These are phyloP conservation scores for Dromococcyx pavoninus DNA, from an alignment of 2,797 vertebrate genomes.

Conservation along the genomic window DNA sequence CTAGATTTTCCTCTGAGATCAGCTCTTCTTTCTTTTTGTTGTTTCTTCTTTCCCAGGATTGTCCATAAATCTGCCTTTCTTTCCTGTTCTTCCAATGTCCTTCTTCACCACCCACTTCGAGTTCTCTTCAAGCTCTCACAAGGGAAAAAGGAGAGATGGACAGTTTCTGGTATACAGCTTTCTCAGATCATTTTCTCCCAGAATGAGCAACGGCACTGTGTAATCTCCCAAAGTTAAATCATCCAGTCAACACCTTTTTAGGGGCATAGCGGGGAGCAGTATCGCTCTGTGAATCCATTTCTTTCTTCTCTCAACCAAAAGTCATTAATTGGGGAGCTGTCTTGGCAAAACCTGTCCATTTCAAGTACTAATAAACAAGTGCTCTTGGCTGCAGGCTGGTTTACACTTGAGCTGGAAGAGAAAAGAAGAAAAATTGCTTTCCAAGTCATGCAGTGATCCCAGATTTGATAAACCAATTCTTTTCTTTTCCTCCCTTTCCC, in stretches of 20 bases:
- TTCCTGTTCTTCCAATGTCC: neutral
- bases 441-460: neutral
- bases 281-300: neutral
- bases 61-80: neutral
- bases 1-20: neutral
- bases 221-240: neutral
- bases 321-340: rapidly evolving
- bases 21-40: neutral
- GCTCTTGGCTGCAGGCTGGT: neutral
- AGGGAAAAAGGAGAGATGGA: neutral
- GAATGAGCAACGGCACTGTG: neutral
- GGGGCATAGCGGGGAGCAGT: neutral
- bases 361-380: neutral
- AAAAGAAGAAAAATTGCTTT: neutral
- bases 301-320: neutral
- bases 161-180: neutral
- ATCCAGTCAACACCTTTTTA: neutral
- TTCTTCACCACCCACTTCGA: neutral
- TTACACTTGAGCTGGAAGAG: neutral
- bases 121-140: neutral
- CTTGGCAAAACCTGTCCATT: neutral
- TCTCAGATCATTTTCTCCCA: neutral
- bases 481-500: neutral
- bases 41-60: neutral
- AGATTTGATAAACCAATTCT: slow-evolving; percentile 19